These are phyloP conservation scores for Copidosoma floridanum DNA, from an alignment of 1,140 invertebrate species.

Conservation along the genomic window DNA sequence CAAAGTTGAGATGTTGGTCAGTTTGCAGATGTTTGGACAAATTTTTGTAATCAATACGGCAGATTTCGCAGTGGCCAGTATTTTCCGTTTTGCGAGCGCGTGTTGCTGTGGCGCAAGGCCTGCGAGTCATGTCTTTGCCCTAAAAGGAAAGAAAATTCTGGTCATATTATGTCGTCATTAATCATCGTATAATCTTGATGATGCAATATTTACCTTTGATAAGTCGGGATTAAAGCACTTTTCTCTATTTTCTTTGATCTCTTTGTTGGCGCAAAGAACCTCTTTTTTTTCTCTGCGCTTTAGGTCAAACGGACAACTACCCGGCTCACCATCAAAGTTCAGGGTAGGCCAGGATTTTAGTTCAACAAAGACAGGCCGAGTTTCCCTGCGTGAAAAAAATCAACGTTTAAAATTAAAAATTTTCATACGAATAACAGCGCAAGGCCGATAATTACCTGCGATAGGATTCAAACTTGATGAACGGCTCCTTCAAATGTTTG, in stretches of 20 bases:
- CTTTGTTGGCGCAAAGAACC: conserved; percentile 29
- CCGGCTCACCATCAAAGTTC: conserved; percentile 51
- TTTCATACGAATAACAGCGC: too few relatives aligned
- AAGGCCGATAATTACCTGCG: conserved; percentile 41
- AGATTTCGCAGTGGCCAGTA: conserved; percentile 74
- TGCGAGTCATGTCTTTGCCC: conserved; percentile 64
- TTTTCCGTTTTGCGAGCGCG: conserved; percentile 58
- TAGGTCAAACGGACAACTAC: conserved; percentile 48
- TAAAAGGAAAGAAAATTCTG: conserved; percentile 26
- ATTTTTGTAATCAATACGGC: conserved; percentile 68
- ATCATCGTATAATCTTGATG: conserved; percentile 12
- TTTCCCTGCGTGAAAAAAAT: conserved; percentile 42
- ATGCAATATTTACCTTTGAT: conserved; percentile 15
- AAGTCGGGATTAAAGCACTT: conserved; percentile 25
- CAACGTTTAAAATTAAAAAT: neutral
- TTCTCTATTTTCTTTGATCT: conserved; percentile 49
- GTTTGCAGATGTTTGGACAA: conserved; percentile 67
- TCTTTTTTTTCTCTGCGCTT: conserved; percentile 37
- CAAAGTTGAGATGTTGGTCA: conserved; percentile 70
- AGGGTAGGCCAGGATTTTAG: conserved; percentile 53
- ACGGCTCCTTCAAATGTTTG: conserved; percentile 51
- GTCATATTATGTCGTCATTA: too few relatives aligned
- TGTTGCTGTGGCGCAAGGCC: conserved; percentile 61
- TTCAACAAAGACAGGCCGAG: conserved; percentile 54
- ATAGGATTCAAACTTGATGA: conserved; percentile 58